Evolutionary conservation across 2,888 invertebrate species (phyloP), one percentile per base, ranked within the genome.

Genomic region (Lepidonotus clava): DNA sequence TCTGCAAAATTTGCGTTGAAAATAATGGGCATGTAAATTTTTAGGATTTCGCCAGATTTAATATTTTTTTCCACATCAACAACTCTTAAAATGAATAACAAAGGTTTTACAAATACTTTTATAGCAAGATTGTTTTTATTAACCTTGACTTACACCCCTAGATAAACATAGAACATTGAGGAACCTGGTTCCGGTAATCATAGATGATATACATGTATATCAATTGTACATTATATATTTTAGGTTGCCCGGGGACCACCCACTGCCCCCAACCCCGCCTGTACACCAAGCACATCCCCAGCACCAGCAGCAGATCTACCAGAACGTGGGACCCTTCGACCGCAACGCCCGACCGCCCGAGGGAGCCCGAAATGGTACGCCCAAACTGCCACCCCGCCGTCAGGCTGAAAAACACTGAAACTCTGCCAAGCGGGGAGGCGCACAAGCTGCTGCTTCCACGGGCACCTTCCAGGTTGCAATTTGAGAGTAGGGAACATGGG

Each of bases 321-420:
- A 84, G 24, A 84, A 84, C 67, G 32, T 84, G 8, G 66, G 56
- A 5, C 84, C 84, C 0, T 84, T 84, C 24, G 84, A 84, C 8
- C 51, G 61, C 4, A 84, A 84, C 61, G 84, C 38, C 0, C 71
- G 71, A 18, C 38, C 14, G n/a, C 34, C 71, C 2, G 71, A 71
- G 18, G 38, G 1, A 36, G 18, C 71, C 1, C 71, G 71, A 14
- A 36, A 61, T n/a, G 83, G 83, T 2, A 84, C 84, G n/a, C 84
- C 84, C 0, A 84, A 84, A 84, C 40, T 84, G 28, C 84, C 84
- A 14, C 84, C 84, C 4, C 34, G 84, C 21, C 32, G 84, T 66
- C 56, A 56, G 11, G 67, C 36, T 4, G 66, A 84, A 5, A 84
- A 84, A 40, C 38, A 84, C 40, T 84, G 66, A 84, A 14, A 2